Evolutionary conservation across 1,140 invertebrate species (phyloP), one percentile per base, ranked within the genome.

Genomic region (Latrodectus geometricus): DNA sequence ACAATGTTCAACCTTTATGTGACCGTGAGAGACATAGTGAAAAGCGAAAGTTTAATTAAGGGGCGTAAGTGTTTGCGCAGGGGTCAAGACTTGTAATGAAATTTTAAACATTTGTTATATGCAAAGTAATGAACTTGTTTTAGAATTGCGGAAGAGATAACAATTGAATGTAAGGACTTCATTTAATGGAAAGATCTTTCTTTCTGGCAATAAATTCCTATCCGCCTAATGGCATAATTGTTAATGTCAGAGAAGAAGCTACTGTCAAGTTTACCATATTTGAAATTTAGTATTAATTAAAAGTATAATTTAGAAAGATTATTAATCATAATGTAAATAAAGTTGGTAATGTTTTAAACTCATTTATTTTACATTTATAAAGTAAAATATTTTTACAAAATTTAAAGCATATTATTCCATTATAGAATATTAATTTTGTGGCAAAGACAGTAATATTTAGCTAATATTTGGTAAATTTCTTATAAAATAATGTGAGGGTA

Each of bases 41-140:
- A 35, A 35, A 61, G 54, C 11, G 54, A 61, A 61, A 61, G 54
- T 61, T 61, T 61, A 61, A 61, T 61, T 61, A 61, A 61, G 54
- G 54, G 54, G 54, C 54, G 54, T 17, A 61, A 61, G 54, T 61
- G 54, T 61, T 61, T 61, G 54, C 54, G 8, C 54, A 61, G 54
- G 17, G 54, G 54, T 61, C 54, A 61, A 61, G 54, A 61, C 54
- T 61, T 61, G 54, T 61, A 61, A 61, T 61, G 54, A 61, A 61
- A 61, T 61, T 61, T 61, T 61, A 61, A 61, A 61, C 54, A 61
- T 61, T 61, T 61, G 54, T 61, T 61, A 61, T 61, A 61, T 35
- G 35, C 35, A 61, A 61, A 61, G 54, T 61, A 61, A 61, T 61
- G 54, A 61, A 17, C 17, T 17, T 14, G 54, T 61, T 61, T 69